Evolutionary conservation across 2,113 vertebrate species (phyloP), one percentile per base, ranked within the genome.

Genomic region (Pagrus major): DNA sequence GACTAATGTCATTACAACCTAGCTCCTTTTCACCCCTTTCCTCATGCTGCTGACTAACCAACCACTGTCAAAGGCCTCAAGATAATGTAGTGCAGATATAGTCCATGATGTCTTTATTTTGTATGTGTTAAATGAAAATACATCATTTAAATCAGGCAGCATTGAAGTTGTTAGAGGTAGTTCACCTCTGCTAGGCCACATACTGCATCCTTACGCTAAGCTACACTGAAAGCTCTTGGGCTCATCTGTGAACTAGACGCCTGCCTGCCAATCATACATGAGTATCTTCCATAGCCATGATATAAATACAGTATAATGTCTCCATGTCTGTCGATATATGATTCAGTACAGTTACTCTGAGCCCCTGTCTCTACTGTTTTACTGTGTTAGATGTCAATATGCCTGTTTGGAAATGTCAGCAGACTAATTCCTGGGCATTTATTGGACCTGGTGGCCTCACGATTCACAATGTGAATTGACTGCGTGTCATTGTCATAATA

Each of bases 401-500:
- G 69, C 78, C 70, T 47, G 60, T 46, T 63, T 16, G 76, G 60
- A 86, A 91, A 90, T 91, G 86, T 88, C 86, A 91, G 75, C 86
- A 25, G 71, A 81, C 75, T 76, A 75, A 82, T 84, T 84, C 65
- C 68, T 77, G 78, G 49, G 68, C 59, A 5, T 78, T 79, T 52
- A 49, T n/a, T 6, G 51, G 77, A 80, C 59, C 79, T 29, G 70
- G 33, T 39, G 81, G 63, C 56, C 71, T 69, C 74, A 18, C 25
- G 65, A 79, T 76, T 70, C 71, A 51, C 65, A 70, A 88, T 89
- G 56, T 78, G 47, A 78, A 89, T 89, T 83, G 88, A 89, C 89
- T 85, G 60, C 31, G 75, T 86, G 88, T 87, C 89, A 83, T 83
- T 71, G 89, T 91, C 88, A 88, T 86, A 87, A 89, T 87, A 90